Evolutionary conservation across 2,797 vertebrate genomes (phyloP).

Genomic region (Chlorospingus flavigularis): DNA sequence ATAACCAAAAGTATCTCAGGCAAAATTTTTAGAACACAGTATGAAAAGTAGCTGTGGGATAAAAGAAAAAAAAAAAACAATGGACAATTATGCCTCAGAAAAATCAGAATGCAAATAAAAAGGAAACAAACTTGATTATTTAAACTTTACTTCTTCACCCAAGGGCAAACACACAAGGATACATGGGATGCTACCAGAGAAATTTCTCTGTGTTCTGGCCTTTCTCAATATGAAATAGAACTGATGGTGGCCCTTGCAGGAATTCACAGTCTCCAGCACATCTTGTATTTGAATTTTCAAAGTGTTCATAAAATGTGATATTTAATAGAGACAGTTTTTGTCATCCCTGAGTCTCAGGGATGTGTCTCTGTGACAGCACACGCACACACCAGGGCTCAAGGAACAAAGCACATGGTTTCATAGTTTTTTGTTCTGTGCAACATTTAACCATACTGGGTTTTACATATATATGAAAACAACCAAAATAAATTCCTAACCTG

Average conservation of each 20-base stretch:
- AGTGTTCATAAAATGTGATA: not conserved
- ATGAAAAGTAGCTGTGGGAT: not conserved
- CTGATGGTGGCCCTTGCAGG: not conserved
- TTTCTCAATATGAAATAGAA: not conserved
- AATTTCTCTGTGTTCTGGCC: not conserved
- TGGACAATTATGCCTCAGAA: not conserved
- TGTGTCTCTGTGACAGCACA: not conserved
- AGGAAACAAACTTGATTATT: not conserved
- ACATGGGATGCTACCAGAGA: not conserved
- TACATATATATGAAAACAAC: not conserved
- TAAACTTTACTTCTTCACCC: not conserved
- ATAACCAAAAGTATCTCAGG: not conserved
- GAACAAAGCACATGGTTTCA: not conserved
- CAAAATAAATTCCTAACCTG: not conserved
- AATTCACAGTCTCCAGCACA: not conserved
- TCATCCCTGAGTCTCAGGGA: not conserved
- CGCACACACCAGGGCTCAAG: rapidly evolving
- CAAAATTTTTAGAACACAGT: not conserved
- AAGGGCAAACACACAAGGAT: not conserved
- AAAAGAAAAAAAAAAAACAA: not conserved
- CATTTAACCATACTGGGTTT: not conserved
- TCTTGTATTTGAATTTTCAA: not conserved
- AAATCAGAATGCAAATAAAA: not conserved
- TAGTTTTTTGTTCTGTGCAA: not conserved
- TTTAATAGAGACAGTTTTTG: not conserved